Evolutionary conservation across 2,797 vertebrate genomes (phyloP), one percentile per base, ranked within the genome.

Genomic region (Acipenser ruthenus): DNA sequence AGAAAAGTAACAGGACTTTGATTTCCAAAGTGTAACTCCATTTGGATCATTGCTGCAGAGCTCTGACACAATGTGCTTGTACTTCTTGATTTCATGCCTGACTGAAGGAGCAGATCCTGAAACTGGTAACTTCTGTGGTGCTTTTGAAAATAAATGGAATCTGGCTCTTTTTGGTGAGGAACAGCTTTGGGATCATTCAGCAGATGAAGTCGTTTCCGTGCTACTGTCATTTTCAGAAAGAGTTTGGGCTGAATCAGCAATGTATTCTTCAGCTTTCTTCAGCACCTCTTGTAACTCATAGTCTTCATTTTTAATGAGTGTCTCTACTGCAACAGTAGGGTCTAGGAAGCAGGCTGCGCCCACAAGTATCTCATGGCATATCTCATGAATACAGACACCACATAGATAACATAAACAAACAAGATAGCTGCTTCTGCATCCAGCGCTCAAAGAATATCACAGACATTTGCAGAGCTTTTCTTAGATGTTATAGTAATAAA

Each of bases 171-270:
- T 68, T 68, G 6, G n/a, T 10, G 64, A 56, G 53, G 8, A 9
- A 18, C 12, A 50, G 47, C 65, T 67, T 60, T 56, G 11, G 18
- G 12, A 10, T 64, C 8, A 10, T n/a, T 62, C 61, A 18, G 15
- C 15, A 18, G 15, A 18, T 18, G 15, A 18, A 18, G 15, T 18
- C 15, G 15, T 15, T 15, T 47, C 67, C 10, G 50, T 55, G 51
- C 52, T 63, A 55, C 56, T 70, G 67, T 50, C 6, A 63, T 67
- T 59, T 5, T 50, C 18, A 18, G 18, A 18, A 18, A 53, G 65
- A 71, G 53, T 65, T 65, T 65, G 8, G 37, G 69, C 65, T 18
- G 13, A 9, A 50, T 74, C 47, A 67, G 60, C 63, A 68, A 68
- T 71, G 18, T 69, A 64, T 37, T 69, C 70, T 55, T 67, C 66